Evolutionary conservation across 1,140 invertebrate species (phyloP).

Genomic region (Lepidostoma basale): DNA sequence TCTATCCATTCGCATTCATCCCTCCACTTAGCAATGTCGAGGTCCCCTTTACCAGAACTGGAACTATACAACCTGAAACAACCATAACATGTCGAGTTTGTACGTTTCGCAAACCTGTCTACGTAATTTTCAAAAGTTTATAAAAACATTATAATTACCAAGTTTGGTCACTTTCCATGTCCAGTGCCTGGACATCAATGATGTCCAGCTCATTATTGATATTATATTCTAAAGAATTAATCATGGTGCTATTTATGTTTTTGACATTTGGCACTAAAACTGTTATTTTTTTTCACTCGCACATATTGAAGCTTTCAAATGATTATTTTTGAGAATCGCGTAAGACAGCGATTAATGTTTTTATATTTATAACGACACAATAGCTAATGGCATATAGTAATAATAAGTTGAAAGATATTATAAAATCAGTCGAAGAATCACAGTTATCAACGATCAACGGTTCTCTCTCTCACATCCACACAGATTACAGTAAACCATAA

Average conservation of each 20-base stretch:
- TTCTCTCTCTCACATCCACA: constrained; percentile 19
- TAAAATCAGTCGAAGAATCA: constrained; percentile 37
- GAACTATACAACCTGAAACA: constrained; percentile 25
- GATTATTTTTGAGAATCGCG: not conserved
- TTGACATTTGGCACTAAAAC: constrained; percentile 42
- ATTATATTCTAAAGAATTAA: constrained; percentile 31
- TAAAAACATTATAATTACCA: constrained; percentile 25
- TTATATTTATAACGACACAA: constrained; percentile 2
- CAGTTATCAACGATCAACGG: constrained; percentile 37
- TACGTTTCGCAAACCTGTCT: not conserved
- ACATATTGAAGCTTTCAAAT: constrained; percentile 35
- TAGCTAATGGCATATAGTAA: constrained; percentile 7
- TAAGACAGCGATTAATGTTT: not conserved
- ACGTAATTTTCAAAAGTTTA: no score
- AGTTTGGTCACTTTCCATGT: constrained; percentile 34
- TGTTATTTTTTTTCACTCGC: constrained; percentile 32
- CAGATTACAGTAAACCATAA: no score
- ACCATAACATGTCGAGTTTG: not conserved
- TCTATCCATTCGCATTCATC: constrained; percentile 20
- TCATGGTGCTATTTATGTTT: constrained; percentile 38
- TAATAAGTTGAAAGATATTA: constrained; percentile 13
- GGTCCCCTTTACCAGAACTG: not conserved
- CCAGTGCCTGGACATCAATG: constrained; percentile 34
- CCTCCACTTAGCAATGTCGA: constrained; percentile 14
- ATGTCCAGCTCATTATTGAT: constrained; percentile 33